Conservation (phyloP, 2,888 invertebrate species). For the Plutella xylostella region DNA sequence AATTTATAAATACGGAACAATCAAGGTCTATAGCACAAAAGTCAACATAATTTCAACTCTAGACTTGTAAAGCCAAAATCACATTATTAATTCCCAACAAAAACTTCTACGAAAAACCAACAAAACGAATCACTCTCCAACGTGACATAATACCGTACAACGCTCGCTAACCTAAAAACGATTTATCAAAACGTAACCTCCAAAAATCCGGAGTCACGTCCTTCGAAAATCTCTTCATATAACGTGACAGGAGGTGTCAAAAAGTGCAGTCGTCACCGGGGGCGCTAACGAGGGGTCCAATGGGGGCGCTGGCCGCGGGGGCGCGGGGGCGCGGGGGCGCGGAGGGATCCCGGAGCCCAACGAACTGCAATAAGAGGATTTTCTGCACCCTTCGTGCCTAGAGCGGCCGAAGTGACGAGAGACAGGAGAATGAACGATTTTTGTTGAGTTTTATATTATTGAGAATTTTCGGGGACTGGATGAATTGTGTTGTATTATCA, state of each 20-base stretch:
- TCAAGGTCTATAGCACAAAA: neutral
- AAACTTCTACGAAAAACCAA: neutral
- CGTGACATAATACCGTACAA: neutral
- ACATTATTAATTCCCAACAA: neutral
- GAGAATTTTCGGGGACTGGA: too few species aligned
- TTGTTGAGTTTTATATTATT: neutral
- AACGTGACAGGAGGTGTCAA: constrained; percentile 21
- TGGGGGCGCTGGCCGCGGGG: constrained; percentile 23
- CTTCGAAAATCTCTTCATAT: constrained; percentile 5
- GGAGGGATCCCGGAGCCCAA: constrained; percentile 36
- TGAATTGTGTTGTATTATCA: neutral
- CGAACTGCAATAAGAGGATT: constrained; percentile 67
- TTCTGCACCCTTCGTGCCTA: constrained; percentile 45
- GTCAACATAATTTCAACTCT: neutral
- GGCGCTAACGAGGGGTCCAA: constrained; percentile 52
- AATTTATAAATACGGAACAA: neutral
- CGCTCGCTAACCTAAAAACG: neutral
- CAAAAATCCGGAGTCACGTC: constrained; percentile 11
- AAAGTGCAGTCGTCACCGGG: constrained; percentile 56
- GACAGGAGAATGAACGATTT: neutral
- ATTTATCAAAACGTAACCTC: constrained; percentile 2
- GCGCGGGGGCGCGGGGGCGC: constrained; percentile 21
- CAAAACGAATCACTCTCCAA: neutral
- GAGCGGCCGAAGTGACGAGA: constrained; percentile 14
- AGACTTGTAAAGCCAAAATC: neutral